phyloP scores from a whole-genome alignment of 2,888 invertebrate genomes.

The Pachliopta kotzebuea region DNA sequence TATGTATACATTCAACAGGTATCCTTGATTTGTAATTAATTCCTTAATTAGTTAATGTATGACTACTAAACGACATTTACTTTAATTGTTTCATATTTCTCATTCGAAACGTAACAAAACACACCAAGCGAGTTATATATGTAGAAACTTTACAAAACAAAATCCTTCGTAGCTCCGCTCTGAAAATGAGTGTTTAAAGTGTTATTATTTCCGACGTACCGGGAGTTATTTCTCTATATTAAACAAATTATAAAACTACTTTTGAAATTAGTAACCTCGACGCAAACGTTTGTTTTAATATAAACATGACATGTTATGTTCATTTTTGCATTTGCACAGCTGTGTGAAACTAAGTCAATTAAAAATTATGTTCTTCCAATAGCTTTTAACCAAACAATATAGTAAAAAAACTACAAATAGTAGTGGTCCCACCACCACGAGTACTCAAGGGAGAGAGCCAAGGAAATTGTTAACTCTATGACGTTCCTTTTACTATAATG shows the following conservation, averaged over 20 bases:
- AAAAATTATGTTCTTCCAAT: background rate
- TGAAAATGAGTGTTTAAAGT: background rate
- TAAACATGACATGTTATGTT: background rate
- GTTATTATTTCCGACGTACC: conserved; percentile 1
- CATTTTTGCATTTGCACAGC: background rate
- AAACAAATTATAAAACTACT: conserved; percentile 5
- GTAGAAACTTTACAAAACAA: background rate
- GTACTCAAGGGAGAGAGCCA: no score
- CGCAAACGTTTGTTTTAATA: background rate
- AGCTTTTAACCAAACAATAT: background rate
- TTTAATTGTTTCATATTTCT: background rate
- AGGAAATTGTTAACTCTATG: no score
- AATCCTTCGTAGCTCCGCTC: background rate
- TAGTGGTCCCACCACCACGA: no score
- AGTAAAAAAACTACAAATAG: background rate
- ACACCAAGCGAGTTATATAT: background rate
- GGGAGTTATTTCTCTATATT: background rate
- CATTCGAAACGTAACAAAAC: background rate
- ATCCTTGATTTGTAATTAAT: no score
- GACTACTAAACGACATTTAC: background rate
- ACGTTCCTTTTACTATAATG: no score
- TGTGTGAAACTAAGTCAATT: background rate
- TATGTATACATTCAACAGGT: no score
- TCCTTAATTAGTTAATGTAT: no score
- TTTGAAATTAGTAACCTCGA: conserved; percentile 1